Base-by-base conservation (phyloP, 2,888 invertebrate species). In the Reticulitermes lucifugus region DNA sequence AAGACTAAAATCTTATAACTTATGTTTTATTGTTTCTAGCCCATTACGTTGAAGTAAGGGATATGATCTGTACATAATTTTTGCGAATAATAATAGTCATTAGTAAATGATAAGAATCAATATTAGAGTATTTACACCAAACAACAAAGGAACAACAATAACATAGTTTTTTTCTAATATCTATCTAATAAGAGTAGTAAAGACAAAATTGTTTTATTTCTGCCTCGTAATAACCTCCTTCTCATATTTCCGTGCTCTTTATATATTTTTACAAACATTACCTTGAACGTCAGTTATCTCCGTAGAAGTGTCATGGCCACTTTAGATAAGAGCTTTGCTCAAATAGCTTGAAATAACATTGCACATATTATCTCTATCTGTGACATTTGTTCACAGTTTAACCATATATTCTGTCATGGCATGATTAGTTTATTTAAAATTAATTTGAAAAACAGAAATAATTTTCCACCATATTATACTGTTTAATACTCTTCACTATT, bases 91-190 rank as follows among this genome's bases (percentile, higher is more conserved):
- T 81, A 83, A 83, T 83, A 77, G 51, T 85, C 75, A 85, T 82
- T 82, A 85, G 81, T 81, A 85, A 84, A 83, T 86, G 81, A 86
- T 86, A 83, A 86, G 82, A 85, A 85, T 85, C 82, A 84, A 79
- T 84, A 85, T 85, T 84, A 85, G 83, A 87, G 79, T 87, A 87
- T 87, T 83, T 87, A 87, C 87, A 87, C 84, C 86, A 87, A 87
- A 87, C 86, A 86, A 87, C 86, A 87, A 87, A 87, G 81, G 85
- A 87, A 87, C 86, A 87, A 87, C 87, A 87, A 85, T 86, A 86
- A 86, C 81, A 80, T 77, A 75, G 83, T 46, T 51, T 70, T 83
- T 73, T 55, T 25, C 77, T 51, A 65, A 51, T 84, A 79, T 29
- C 80, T 80, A 73, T 81, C 84, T 84, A 84, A 55, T 71, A 79